Conservation (phyloP, 2,797 vertebrate species). For the Thalassophryne amazonica region DNA sequence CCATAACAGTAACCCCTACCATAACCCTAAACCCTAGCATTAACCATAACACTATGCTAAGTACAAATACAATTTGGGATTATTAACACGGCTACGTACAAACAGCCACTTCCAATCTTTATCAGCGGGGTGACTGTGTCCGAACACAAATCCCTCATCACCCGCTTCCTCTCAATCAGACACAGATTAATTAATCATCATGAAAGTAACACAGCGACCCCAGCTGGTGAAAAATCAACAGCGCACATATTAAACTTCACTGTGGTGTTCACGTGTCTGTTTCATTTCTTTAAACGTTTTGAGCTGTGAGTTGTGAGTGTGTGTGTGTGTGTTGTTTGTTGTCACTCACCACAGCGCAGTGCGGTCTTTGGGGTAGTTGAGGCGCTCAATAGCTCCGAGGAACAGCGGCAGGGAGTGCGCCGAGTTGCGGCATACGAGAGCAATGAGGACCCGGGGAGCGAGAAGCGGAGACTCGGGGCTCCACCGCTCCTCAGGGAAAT, state of each 20-base stretch:
- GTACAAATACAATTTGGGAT: no score
- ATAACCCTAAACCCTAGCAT: no score
- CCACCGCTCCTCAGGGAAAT: constrained; percentile 93
- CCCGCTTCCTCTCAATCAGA: no score
- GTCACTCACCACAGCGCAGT: constrained; percentile 87
- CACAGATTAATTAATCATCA: no score
- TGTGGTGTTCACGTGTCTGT: not conserved
- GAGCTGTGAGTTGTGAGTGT: not conserved
- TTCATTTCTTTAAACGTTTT: not conserved
- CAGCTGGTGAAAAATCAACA: not conserved
- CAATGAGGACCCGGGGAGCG: constrained; percentile 82
- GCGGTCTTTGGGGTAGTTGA: constrained; percentile 87
- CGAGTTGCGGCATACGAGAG: constrained; percentile 87
- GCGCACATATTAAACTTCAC: not conserved
- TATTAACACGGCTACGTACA: no score
- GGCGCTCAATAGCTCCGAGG: constrained; percentile 84
- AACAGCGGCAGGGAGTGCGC: constrained; percentile 86
- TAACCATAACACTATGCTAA: no score
- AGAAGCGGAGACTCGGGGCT: constrained; percentile 86
- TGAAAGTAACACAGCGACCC: constrained; percentile 12
- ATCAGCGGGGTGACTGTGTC: no score
- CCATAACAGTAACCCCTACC: no score
- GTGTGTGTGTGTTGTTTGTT: constrained; percentile 1
- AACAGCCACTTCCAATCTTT: no score
- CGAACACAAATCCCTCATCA: no score